phyloP scores from a whole-genome alignment of 2,797 vertebrate species.

The Diplodus puntazzo region DNA sequence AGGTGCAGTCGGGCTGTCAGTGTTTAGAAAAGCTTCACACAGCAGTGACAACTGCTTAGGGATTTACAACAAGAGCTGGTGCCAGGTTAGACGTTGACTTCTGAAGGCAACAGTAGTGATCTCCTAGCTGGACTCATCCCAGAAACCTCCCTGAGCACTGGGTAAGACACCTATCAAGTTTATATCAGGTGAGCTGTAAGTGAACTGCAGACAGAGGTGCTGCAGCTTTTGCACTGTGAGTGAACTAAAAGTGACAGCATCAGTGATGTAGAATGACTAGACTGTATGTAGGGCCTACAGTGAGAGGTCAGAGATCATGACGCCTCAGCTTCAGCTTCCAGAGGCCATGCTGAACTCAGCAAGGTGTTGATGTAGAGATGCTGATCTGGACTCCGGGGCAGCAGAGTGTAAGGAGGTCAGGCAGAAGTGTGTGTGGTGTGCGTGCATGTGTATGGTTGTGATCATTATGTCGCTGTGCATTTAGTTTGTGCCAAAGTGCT shows the following conservation, averaged over 20 bases:
- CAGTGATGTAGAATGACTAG: slow-evolving; percentile 36
- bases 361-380: slow-evolving; percentile 37
- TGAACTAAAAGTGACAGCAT: slow-evolving; percentile 32
- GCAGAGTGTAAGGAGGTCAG: slow-evolving; percentile 35
- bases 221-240: slow-evolving; percentile 6
- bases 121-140: slow-evolving; percentile 39
- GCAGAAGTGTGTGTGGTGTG: neutral
- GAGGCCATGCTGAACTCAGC: slow-evolving; percentile 49
- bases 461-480: slow-evolving; percentile 33
- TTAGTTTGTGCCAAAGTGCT: slow-evolving; percentile 9
- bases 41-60: slow-evolving; percentile 19
- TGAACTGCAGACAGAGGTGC: slow-evolving; percentile 35
- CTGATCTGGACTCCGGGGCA: slow-evolving; percentile 28
- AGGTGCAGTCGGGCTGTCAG: slow-evolving; percentile 22
- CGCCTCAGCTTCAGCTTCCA: slow-evolving; percentile 13
- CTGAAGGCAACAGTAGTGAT: slow-evolving; percentile 33
- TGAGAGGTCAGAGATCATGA: slow-evolving; percentile 39
- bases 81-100: slow-evolving; percentile 46
- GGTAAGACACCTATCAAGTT: slow-evolving; percentile 40
- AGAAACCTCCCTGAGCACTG: slow-evolving; percentile 30
- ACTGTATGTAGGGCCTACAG: slow-evolving; percentile 6
- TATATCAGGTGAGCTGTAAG: slow-evolving; percentile 42
- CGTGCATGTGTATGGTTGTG: neutral
- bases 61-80: slow-evolving; percentile 25
- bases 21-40: slow-evolving; percentile 17